Base-by-base conservation (phyloP, 64 coral and sea anemone species). In the Montipora efflorescens region DNA sequence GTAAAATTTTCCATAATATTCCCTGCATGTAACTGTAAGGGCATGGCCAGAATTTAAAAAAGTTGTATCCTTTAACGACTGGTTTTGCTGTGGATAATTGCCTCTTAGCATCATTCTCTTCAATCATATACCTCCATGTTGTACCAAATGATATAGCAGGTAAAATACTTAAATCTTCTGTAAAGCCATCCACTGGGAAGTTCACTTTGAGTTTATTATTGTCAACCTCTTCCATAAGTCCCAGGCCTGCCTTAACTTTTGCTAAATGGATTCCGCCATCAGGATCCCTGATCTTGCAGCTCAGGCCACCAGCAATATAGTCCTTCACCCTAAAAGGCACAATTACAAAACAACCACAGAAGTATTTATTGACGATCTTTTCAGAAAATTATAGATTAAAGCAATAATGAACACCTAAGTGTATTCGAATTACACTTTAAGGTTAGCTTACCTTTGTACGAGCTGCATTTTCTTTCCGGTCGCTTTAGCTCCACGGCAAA, bases 21-120 rank as follows among this genome's bases (percentile, higher is more conserved):
- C 52, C n/a, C 11, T 88, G 46, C 44, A 76, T 22, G 8, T 88
- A 79, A 16, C 80, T 74, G 5, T 9, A 84, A 87, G n/a, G 47
- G 91, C 94, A 91, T 87, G 82, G 10, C 89, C 89, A 77, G 88
- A 91, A 28, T 59, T 94, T 84, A 68, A 93, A 85, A 68, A 93
- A 93, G 57, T 78, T 84, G 58, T 23, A 86, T 36, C 73, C 82
- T 10, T 93, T 79, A 0, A 93, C 58, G 16, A 87, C 74, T 11
- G 82, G 82, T 53, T 92, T 86, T 19, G 81, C 87, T 50, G 87
- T 88, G 2, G 87, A 88, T 7, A 88, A 70, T 15, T 91, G 86
- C 87, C 81, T 94, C 15, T 83, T 82, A n/a, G 76, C 19, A 19
- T 94, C 92, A 44, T 21, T 57, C 3, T 47, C 28, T 84, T 82